These are phyloP conservation scores for Yoshiicerus persimilis DNA, from an alignment of 1,140 invertebrate species.

Conservation along the genomic window DNA sequence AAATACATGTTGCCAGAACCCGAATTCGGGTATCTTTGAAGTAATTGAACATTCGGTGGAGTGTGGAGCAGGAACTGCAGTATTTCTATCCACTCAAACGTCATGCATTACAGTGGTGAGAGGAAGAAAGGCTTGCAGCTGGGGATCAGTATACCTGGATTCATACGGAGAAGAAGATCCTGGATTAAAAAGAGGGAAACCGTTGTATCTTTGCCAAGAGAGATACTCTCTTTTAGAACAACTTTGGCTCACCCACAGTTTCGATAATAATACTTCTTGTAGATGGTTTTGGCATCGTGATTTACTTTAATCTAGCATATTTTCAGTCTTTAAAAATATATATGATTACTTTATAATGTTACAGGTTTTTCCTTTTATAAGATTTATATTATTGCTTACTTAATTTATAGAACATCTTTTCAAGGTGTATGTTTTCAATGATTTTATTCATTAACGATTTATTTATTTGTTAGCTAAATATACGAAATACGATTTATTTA, in stretches of 20 bases:
- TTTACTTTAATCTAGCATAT: not conserved
- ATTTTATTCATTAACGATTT: too few relatives aligned
- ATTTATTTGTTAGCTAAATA: too few relatives aligned
- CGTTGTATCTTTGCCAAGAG: constrained; percentile 56
- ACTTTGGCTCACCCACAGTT: constrained; percentile 59
- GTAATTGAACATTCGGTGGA: constrained; percentile 56
- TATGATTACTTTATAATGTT: too few relatives aligned
- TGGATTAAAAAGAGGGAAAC: constrained; percentile 60
- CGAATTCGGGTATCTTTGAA: not conserved
- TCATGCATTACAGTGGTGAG: constrained; percentile 58
- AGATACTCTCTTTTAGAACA: constrained; percentile 57
- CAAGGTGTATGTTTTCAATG: too few relatives aligned
- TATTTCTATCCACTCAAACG: constrained; percentile 59
- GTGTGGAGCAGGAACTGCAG: constrained; percentile 58
- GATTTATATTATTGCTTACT: too few relatives aligned
- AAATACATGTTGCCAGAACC: not conserved
- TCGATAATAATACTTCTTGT: constrained; percentile 50
- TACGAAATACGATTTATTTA: too few relatives aligned
- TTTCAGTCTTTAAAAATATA: too few relatives aligned
- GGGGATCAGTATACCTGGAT: constrained; percentile 62
- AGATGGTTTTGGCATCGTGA: not conserved
- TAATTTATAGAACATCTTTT: too few relatives aligned
- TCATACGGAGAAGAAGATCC: constrained; percentile 61
- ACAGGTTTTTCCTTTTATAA: too few relatives aligned
- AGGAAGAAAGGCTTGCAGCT: constrained; percentile 57